phyloP scores from a whole-genome alignment of 2,113 vertebrate species.

The Chloropsis hardwickii region DNA sequence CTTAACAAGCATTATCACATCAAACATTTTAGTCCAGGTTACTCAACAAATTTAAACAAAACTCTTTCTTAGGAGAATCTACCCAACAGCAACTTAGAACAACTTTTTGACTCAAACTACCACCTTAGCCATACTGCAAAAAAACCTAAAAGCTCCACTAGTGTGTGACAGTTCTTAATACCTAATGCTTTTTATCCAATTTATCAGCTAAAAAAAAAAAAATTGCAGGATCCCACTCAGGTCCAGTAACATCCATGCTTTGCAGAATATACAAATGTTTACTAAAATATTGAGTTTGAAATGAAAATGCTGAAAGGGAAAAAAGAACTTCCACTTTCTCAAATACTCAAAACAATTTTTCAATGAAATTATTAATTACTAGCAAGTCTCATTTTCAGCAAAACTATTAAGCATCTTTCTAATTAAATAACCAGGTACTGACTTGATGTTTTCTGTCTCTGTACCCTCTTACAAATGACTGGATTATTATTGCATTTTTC shows the following conservation, averaged over 20 bases:
- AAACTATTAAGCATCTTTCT: background rate
- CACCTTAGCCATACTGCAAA: background rate
- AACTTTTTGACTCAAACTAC: background rate
- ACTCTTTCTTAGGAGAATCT: background rate
- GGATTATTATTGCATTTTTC: slow-evolving; percentile 96
- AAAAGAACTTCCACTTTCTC: background rate
- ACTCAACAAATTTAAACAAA: background rate
- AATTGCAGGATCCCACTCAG: background rate
- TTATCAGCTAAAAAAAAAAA: background rate
- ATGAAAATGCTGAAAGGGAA: background rate
- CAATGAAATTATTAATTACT: background rate
- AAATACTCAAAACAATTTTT: background rate
- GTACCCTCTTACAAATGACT: slow-evolving; percentile 93
- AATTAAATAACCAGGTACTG: slow-evolving; percentile 26
- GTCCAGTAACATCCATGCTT: background rate
- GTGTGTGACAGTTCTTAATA: background rate
- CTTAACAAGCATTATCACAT: background rate
- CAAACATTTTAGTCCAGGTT: background rate
- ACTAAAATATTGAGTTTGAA: background rate
- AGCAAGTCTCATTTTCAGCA: background rate
- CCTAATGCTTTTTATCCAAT: background rate
- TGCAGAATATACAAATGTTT: background rate
- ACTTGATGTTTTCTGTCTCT: slow-evolving; percentile 94
- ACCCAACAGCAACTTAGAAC: background rate
- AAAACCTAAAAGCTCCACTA: background rate